Conservation (phyloP, 2,113 vertebrate species). For the Dasyornis broadbenti region DNA sequence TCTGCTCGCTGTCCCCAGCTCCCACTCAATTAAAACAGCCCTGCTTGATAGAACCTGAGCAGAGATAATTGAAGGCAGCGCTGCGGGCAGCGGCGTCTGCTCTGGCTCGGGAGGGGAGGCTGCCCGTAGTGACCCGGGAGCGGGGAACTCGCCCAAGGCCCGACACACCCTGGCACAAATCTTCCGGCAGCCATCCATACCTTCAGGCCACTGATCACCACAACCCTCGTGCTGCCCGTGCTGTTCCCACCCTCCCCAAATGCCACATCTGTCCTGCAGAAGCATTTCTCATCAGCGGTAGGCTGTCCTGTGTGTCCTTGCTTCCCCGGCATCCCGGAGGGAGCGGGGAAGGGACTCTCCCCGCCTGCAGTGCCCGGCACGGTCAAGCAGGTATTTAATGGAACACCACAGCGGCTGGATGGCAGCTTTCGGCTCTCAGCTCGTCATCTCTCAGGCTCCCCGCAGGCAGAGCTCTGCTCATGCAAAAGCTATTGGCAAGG, state of each 20-base stretch:
- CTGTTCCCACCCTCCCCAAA: background rate
- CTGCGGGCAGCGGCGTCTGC: background rate
- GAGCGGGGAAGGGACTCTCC: rapidly evolving
- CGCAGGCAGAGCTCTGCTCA: background rate
- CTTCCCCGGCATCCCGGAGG: background rate
- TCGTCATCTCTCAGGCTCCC: background rate
- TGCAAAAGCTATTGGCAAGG: background rate
- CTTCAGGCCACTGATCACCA: rapidly evolving
- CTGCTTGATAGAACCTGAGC: background rate
- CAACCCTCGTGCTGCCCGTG: rapidly evolving
- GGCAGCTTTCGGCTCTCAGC: background rate
- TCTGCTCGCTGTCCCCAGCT: rapidly evolving
- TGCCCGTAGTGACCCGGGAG: background rate
- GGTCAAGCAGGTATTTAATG: background rate
- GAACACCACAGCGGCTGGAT: rapidly evolving
- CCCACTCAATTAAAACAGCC: rapidly evolving
- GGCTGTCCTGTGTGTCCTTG: background rate
- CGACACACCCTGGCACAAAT: rapidly evolving
- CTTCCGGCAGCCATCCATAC: background rate
- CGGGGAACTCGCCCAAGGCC: too few species aligned
- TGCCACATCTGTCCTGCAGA: rapidly evolving
- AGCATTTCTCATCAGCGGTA: background rate
- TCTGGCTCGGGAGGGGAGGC: rapidly evolving
- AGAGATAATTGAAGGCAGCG: background rate
- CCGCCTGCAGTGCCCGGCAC: rapidly evolving